Evolutionary conservation across 2,888 invertebrate genomes (phyloP), one percentile per base, ranked within the genome.

Genomic region (Ptycholaimellus sp.): DNA sequence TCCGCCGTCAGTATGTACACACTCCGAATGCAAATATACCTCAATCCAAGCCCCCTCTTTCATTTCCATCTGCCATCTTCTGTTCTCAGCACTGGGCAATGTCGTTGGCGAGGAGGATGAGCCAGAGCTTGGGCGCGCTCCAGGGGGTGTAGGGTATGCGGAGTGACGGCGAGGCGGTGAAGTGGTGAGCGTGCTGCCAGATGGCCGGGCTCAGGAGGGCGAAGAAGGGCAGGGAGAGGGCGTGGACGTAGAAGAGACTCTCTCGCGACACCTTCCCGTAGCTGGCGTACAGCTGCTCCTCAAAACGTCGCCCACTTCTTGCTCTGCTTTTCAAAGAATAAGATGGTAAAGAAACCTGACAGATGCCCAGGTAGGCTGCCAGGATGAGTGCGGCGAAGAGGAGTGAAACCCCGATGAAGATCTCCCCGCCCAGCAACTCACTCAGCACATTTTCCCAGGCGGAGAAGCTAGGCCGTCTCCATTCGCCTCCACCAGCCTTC

Each of bases 1-100:
- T 85, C 83, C 0, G 90, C 78, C 1, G 87, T 90, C 53, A 93
- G 64, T 22, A 77, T 72, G 54, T 85, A 96, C 2, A 96, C 93
- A 7, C 82, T 78, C 57, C 80, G 76, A 42, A 93, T 90, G 59
- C 93, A 96, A 42, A 87, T 56, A 55, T 72, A 72, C 61, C 71
- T 72, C 58, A 28, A 47, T 9, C 25, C 25, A 6, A 23, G 13
- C 6, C 13, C 25, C 6, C 13, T 9, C 25, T 23, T 13, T 13
- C 6, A 9, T 23, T 9, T 6, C 25, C 25, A 23, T 9, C 13
- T 23, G 6, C 6, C 25, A 23, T 6, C 13, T 23, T 9, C 25
- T 9, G 7, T 23, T 9, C 13, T 23, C 13, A 23, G 67, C 72
- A 87, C 70, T 90, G 87, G 1, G 85, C 81, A 2, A 80, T 48